Evolutionary conservation across 2,113 vertebrate genomes (phyloP).

Genomic region (Alethe diademata): DNA sequence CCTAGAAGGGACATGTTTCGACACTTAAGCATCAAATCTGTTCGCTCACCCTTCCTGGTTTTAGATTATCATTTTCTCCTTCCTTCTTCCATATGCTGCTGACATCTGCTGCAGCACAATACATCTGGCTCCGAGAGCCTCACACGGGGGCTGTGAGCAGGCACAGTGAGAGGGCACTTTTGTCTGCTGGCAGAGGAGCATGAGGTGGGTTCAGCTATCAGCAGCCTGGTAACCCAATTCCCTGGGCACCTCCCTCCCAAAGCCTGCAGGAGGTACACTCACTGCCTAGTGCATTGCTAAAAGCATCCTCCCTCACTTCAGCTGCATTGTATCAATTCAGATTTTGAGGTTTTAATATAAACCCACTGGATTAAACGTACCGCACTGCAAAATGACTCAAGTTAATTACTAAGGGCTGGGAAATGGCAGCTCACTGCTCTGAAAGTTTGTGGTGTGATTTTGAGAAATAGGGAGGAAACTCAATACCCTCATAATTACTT

Average conservation of each 20-base stretch:
- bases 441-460: constrained; percentile 58
- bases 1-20: neutral
- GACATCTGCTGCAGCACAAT: constrained; percentile 56
- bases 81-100: constrained; percentile 51
- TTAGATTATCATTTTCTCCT: constrained; percentile 48
- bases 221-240: neutral
- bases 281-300: neutral
- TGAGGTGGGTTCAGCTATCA: neutral
- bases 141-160: neutral
- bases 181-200: neutral
- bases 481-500: constrained; percentile 67
- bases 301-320: neutral
- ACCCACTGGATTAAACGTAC: constrained; percentile 40
- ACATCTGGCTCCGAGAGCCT: neutral
- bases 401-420: constrained; percentile 61
- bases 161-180: neutral
- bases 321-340: neutral
- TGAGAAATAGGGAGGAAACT: constrained; percentile 51
- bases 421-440: constrained; percentile 27
- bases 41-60: constrained; percentile 31
- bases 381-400: constrained; percentile 26
- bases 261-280: neutral
- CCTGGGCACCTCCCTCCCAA: neutral
- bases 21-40: neutral
- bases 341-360: constrained; percentile 43